phyloP scores from a whole-genome alignment of 1,140 invertebrate species.

The Drosophila cardini region DNA sequence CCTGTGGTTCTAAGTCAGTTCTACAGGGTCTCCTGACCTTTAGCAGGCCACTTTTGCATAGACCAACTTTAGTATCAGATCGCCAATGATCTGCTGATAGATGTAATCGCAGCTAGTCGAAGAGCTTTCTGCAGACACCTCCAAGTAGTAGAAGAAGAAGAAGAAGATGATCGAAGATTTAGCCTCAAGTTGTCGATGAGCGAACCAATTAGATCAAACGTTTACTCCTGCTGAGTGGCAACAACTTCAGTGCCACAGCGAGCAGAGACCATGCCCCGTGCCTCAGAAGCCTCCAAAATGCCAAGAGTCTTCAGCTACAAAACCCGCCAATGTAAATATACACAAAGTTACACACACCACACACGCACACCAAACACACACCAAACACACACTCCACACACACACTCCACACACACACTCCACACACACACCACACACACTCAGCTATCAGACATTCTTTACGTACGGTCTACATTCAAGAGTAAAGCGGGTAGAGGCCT shows the following conservation, averaged over 20 bases:
- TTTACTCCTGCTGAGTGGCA: slow-evolving; percentile 70
- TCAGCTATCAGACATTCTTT: slow-evolving; percentile 66
- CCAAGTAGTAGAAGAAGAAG: neutral
- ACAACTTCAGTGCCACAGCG: slow-evolving; percentile 34
- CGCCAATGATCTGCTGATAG: slow-evolving; percentile 44
- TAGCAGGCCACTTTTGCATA: neutral
- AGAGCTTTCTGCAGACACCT: slow-evolving; percentile 32
- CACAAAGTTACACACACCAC: slow-evolving; percentile 28
- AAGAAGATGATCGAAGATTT: slow-evolving; percentile 36
- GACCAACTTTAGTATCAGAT: slow-evolving; percentile 28
- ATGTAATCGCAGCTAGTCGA: slow-evolving; percentile 31
- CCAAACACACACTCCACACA: slow-evolving; percentile 43
- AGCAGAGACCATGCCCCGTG: neutral
- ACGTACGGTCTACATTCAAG: slow-evolving; percentile 76
- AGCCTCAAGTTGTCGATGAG: slow-evolving; percentile 51
- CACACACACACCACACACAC: slow-evolving; percentile 38
- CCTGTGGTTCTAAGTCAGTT: too few relatives aligned
- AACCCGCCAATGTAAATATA: slow-evolving; percentile 48
- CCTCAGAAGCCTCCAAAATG: neutral
- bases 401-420: slow-evolving; percentile 27
- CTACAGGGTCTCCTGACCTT: neutral
- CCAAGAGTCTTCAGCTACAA: slow-evolving; percentile 36
- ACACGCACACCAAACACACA: slow-evolving; percentile 26
- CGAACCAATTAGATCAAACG: slow-evolving; percentile 84
- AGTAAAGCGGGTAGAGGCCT: slow-evolving; percentile 49